Base-by-base conservation (phyloP, 2,113 vertebrate genomes). In the Pogona vitticeps region DNA sequence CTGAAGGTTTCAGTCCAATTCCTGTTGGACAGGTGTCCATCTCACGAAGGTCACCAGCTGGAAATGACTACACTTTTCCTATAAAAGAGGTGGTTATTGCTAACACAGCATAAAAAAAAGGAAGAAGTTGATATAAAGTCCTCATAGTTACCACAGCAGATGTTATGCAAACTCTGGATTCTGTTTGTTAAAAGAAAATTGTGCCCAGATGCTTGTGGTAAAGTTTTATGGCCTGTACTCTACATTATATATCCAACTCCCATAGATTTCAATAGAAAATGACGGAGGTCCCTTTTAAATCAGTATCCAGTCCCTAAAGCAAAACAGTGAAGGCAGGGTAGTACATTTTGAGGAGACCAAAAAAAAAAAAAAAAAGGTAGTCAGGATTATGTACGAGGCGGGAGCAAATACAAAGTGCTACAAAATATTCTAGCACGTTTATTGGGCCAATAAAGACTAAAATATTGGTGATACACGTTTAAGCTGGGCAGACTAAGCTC, bases 161-260 rank as follows among this genome's bases (percentile, higher is more conserved):
- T 95, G 93, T 94, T 94, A 91, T 91, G 94, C 91, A 92, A 94
- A 93, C 90, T 95, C 94, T 92, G 94, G 92, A 86, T 93, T 90
- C 76, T 92, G 75, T 73, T 93, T 86, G 87, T 87, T 87, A 76
- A 85, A 83, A 92, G 92, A 94, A 95, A 95, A 95, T 95, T 92
- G 81, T 95, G 94, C 92, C 93, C 93, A 95, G 92, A 94, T 95
- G 93, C 94, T 89, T 87, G 86, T 85, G 89, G 89, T 95, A 95
- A 94, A 94, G 91, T 63, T 94, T 94, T 95, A 95, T 83, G 78
- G 79, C 67, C 90, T 0, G 1, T 91, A 90, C 88, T 86, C 90
- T 93, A 84, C 91, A 90, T 92, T 93, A 63, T 88, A 84, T 77
- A 65, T 3, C 38, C 14, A 92, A 85, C 86, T 94, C 88, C 82